Conservation (phyloP, 2,888 invertebrate species). For the Pseudoips prasinana region DNA sequence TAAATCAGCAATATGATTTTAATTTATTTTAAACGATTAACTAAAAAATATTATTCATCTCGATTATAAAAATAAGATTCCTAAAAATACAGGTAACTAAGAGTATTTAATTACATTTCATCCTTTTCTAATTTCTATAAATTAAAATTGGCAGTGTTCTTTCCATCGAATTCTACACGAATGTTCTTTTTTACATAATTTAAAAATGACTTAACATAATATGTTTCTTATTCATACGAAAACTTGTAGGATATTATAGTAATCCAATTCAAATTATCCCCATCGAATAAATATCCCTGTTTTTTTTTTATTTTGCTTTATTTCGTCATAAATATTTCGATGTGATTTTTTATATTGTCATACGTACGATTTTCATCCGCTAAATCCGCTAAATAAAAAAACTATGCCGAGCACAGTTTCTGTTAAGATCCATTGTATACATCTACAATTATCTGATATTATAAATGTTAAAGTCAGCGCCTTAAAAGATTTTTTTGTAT, state of each 20-base stretch:
- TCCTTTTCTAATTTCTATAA: constrained; percentile 28
- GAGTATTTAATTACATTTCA: constrained; percentile 38
- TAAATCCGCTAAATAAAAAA: not conserved
- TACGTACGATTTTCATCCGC: not conserved
- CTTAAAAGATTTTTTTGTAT: too few species aligned
- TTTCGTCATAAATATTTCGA: not conserved
- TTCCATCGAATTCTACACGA: constrained; percentile 10
- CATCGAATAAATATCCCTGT: not conserved
- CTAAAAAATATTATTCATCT: constrained; percentile 4
- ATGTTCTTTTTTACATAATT: constrained; percentile 21
- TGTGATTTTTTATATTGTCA: not conserved
- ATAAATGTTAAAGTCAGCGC: too few species aligned
- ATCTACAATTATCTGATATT: too few species aligned
- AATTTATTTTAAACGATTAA: too few species aligned
- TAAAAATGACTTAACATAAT: constrained; percentile 25
- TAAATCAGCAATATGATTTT: too few species aligned
- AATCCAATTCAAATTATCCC: not conserved
- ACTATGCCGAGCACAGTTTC: too few species aligned
- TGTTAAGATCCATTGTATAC: too few species aligned
- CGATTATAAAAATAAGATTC: constrained; percentile 18
- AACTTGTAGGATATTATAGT: constrained; percentile 46
- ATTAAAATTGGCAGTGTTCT: constrained; percentile 52
- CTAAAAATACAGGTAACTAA: constrained; percentile 54
- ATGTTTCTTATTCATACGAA: constrained; percentile 42
- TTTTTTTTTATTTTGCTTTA: not conserved